These are phyloP conservation scores for Ligdia adustata DNA, from an alignment of 2,888 invertebrate species.

Conservation along the genomic window DNA sequence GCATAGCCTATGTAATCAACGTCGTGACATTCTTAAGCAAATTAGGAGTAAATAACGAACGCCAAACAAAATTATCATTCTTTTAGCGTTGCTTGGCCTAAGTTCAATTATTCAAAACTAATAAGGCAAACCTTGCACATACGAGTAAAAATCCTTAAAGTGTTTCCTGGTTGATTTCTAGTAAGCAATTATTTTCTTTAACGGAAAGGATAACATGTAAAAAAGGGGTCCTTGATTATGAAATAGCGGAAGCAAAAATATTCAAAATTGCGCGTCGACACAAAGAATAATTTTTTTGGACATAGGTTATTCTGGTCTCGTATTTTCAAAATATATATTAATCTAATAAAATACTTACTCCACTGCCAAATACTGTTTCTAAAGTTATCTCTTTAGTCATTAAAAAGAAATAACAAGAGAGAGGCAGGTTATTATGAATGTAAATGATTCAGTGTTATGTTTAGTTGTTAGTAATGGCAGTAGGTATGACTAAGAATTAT, in stretches of 20 bases:
- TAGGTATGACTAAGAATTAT: too few relatives aligned
- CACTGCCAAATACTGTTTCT: too few relatives aligned
- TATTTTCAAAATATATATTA: too few relatives aligned
- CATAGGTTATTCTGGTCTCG: too few relatives aligned
- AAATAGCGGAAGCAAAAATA: slow-evolving; percentile 2
- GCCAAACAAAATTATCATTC: not conserved
- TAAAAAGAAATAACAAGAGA: too few relatives aligned
- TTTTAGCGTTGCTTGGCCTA: not conserved
- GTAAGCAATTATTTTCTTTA: slow-evolving; percentile 1
- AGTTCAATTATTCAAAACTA: slow-evolving; percentile 4
- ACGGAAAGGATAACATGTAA: not conserved
- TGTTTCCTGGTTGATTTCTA: slow-evolving; percentile 5
- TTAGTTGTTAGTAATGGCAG: too few relatives aligned
- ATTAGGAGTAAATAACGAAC: slow-evolving; percentile 5
- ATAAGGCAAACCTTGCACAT: slow-evolving; percentile 8
- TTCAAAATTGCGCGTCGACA: too few relatives aligned
- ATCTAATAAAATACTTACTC: too few relatives aligned
- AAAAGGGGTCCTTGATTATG: not conserved
- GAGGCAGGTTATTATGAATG: too few relatives aligned
- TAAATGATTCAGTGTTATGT: too few relatives aligned
- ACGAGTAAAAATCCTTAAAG: not conserved
- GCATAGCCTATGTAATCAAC: not conserved
- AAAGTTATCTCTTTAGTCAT: too few relatives aligned
- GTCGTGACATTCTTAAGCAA: slow-evolving; percentile 21
- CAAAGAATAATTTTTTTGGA: too few relatives aligned